phyloP scores from a whole-genome alignment of 2,888 invertebrate genomes.

The Ethmia dodecea region DNA sequence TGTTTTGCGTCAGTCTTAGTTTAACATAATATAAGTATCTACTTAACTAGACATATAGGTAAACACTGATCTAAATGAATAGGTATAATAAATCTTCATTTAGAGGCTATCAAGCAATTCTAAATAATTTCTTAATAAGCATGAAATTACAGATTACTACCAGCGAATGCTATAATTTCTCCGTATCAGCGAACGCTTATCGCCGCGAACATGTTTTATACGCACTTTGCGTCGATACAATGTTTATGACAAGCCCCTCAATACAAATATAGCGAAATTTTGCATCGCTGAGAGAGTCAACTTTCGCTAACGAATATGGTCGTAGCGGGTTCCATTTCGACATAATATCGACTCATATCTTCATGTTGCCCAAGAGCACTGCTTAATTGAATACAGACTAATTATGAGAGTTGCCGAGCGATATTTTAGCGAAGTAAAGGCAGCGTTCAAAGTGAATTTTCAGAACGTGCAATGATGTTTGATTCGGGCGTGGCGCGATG shows the following conservation, averaged over 20 bases:
- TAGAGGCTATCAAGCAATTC: too few species aligned
- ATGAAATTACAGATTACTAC: too few species aligned
- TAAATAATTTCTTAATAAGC: too few species aligned
- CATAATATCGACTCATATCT: constrained; percentile 26
- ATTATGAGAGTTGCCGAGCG: constrained; percentile 27
- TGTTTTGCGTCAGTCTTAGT: too few species aligned
- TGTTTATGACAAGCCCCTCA: constrained; percentile 38
- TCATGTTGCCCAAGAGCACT: constrained; percentile 14
- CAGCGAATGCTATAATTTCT: constrained; percentile 10
- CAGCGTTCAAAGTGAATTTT: neutral
- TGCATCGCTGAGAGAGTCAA: constrained; percentile 39
- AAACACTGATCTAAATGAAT: too few species aligned
- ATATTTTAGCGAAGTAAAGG: constrained; percentile 24
- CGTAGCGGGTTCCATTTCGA: constrained; percentile 42
- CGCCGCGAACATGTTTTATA: constrained; percentile 25
- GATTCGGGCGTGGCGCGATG: neutral
- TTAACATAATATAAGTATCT: too few species aligned
- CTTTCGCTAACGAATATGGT: constrained; percentile 65
- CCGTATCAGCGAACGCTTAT: constrained; percentile 12
- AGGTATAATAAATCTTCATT: too few species aligned
- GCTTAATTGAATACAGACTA: constrained; percentile 34
- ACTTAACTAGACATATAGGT: too few species aligned
- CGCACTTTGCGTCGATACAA: constrained; percentile 29
- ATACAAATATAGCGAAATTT: constrained; percentile 54
- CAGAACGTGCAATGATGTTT: constrained; percentile 1